A percentile compares a stretch with the other conserved stretches of the same genome.
Evolutionary conservation across 2,888 invertebrate genomes (phyloP).

Genomic region (Eretmocerus hayati): DNA sequence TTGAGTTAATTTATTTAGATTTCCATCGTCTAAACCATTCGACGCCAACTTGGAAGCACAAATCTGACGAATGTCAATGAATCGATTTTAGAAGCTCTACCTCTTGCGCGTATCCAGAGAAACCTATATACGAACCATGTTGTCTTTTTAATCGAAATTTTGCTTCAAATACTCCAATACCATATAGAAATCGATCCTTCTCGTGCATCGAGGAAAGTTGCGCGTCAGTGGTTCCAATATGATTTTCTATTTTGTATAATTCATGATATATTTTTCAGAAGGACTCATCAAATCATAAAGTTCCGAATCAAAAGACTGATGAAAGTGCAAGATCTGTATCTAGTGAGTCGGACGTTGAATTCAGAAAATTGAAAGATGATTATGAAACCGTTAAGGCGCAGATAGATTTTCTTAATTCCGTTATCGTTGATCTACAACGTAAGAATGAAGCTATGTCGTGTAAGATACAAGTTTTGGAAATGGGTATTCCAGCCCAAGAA

Average conservation of each 20-base stretch:
- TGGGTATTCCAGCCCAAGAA: constrained; percentile 51
- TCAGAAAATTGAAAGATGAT: constrained; percentile 51
- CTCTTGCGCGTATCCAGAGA: no score
- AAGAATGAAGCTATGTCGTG: constrained; percentile 81
- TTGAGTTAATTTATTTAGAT: no score
- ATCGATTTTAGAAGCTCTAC: background rate
- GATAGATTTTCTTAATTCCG: constrained; percentile 88
- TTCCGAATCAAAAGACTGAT: constrained; percentile 16
- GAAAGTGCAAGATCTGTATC: constrained; percentile 16
- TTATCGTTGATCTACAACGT: constrained; percentile 91
- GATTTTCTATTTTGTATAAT: no score
- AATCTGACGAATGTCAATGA: no score
- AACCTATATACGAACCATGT: no score
- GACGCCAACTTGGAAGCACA: no score
- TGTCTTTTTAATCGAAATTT: no score
- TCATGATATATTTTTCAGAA: constrained; percentile 8
- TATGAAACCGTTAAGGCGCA: constrained; percentile 63
- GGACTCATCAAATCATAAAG: constrained; percentile 12
- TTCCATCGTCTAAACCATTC: no score
- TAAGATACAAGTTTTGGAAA: constrained; percentile 73
- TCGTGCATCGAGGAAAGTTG: no score
- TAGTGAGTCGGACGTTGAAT: constrained; percentile 22
- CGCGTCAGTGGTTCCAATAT: no score
- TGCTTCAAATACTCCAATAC: no score
- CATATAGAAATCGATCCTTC: no score